phyloP scores from a whole-genome alignment of 2,888 invertebrate genomes.

The Desoria tigrina region DNA sequence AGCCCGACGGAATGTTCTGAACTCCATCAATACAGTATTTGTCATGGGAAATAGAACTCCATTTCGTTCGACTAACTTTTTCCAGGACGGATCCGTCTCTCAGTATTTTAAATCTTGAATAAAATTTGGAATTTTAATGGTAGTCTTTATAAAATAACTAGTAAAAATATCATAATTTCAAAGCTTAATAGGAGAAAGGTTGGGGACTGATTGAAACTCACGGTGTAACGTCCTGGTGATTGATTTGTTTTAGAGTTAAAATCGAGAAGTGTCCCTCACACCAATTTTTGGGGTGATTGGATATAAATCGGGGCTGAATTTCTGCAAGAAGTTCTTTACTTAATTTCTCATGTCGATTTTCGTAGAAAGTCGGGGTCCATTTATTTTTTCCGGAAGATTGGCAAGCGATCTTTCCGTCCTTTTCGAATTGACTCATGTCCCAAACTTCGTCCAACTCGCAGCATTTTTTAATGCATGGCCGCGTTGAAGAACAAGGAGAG shows the following conservation, averaged over 20 bases:
- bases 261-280: conserved; percentile 30
- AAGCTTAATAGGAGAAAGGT: neutral
- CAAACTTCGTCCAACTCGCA: conserved; percentile 31
- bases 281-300: conserved; percentile 24
- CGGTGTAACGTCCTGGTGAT: conserved; percentile 24
- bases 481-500: too few relatives aligned
- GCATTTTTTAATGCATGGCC: conserved; percentile 28
- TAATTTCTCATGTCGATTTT: neutral
- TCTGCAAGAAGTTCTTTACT: too few relatives aligned
- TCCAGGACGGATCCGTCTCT: conserved; percentile 27
- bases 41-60: conserved; percentile 22
- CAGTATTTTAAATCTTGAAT: conserved; percentile 26
- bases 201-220: too few relatives aligned
- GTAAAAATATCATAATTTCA: too few relatives aligned
- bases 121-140: too few relatives aligned
- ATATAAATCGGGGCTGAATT: conserved; percentile 16
- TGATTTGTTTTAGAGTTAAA: conserved; percentile 26
- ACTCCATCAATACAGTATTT: conserved; percentile 35
- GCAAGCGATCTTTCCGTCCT: conserved; percentile 17
- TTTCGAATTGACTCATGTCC: conserved; percentile 24
- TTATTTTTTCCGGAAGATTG: neutral
- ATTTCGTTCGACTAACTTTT: conserved; percentile 29
- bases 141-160: too few relatives aligned
- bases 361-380: neutral
- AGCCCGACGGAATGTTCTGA: conserved; percentile 20